Conservation (phyloP, 2,797 vertebrate genomes). For the Pampus argenteus region DNA sequence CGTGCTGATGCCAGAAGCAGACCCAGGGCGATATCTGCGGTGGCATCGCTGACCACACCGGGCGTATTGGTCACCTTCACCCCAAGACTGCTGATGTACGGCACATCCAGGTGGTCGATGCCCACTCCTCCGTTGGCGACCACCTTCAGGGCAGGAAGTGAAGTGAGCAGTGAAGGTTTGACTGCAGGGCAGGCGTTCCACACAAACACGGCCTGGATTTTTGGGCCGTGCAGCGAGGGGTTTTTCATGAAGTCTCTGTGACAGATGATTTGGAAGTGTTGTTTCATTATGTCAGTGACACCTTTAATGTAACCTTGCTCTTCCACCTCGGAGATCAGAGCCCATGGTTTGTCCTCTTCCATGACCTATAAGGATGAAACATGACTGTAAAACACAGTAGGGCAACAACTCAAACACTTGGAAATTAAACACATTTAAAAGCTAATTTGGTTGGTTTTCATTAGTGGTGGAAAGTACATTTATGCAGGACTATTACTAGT, state of each 20-base stretch:
- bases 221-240: conserved; percentile 72
- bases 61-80: conserved; percentile 82
- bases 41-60: conserved; percentile 73
- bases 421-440: too few species aligned
- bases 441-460: too few species aligned
- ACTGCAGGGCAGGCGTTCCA: conserved; percentile 70
- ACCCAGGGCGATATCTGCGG: conserved; percentile 73
- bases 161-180: conserved; percentile 70
- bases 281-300: conserved; percentile 69
- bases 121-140: conserved; percentile 81
- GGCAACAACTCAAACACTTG: not conserved
- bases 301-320: conserved; percentile 62
- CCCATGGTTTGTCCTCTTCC: conserved; percentile 75
- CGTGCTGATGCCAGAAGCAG: conserved; percentile 64
- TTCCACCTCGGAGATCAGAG: conserved; percentile 75
- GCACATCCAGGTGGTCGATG: conserved; percentile 84
- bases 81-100: conserved; percentile 68
- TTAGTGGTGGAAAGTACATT: too few species aligned
- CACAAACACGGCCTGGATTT: conserved; percentile 80
- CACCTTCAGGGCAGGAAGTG: conserved; percentile 81
- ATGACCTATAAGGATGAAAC: conserved; percentile 64
- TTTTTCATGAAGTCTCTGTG: conserved; percentile 83
- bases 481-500: not conserved
- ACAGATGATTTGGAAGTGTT: conserved; percentile 79
- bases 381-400: not conserved